These are phyloP conservation scores for Ceratotherium simum DNA, from an alignment of 2,113 vertebrate genomes.

Conservation along the genomic window DNA sequence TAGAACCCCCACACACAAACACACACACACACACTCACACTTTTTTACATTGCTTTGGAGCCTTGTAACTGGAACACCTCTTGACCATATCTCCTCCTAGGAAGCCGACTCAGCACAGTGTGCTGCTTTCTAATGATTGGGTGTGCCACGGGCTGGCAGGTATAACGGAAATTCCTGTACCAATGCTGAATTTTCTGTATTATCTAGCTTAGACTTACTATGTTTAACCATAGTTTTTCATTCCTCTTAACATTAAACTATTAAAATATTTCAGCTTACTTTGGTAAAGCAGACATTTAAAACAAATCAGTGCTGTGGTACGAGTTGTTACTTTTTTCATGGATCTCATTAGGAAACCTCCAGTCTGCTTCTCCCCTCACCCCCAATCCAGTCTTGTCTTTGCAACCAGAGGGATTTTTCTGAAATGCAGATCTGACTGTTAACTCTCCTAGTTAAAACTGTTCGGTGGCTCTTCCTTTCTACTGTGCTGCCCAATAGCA, in stretches of 20 bases:
- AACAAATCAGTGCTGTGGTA: background rate
- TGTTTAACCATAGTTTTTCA: background rate
- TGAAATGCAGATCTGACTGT: background rate
- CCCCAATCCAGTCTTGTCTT: background rate
- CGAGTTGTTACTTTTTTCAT: background rate
- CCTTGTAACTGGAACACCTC: background rate
- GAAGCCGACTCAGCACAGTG: background rate
- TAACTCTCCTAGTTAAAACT: background rate
- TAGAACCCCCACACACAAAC: background rate
- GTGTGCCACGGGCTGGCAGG: background rate
- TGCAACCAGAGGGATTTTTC: background rate
- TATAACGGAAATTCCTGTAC: background rate
- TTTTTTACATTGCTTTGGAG: background rate
- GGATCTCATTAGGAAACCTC: background rate
- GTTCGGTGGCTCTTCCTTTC: background rate
- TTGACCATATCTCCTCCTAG: background rate
- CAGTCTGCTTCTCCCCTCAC: background rate
- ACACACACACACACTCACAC: background rate
- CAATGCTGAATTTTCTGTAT: background rate
- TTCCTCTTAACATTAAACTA: background rate
- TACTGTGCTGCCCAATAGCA: background rate
- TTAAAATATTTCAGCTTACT: background rate
- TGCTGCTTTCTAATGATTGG: background rate
- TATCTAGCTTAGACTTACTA: background rate
- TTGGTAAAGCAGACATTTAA: slow-evolving; percentile 7